These are phyloP conservation scores for Poecilia wingei DNA, from an alignment of 2,797 vertebrate genomes.

Conservation along the genomic window DNA sequence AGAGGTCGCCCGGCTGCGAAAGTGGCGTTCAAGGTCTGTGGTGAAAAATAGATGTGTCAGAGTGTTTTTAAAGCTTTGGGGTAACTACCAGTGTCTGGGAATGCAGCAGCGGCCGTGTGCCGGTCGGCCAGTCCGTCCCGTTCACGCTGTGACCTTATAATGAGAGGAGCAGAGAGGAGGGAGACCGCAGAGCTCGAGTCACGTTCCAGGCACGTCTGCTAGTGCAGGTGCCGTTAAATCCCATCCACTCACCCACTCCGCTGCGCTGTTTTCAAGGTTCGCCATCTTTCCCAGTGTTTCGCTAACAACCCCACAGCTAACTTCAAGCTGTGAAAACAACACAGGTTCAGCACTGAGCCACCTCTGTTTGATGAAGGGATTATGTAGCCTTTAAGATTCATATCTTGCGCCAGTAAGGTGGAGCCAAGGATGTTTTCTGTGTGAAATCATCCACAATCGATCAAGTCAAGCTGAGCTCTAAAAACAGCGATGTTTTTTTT, in stretches of 20 bases:
- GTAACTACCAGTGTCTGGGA: constrained; percentile 69
- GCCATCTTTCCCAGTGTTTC: not conserved
- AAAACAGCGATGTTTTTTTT: too few relatives aligned
- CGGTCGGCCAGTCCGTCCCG: constrained; percentile 23
- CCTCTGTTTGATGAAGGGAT: not conserved
- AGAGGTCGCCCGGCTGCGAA: constrained; percentile 45
- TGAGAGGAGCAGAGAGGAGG: constrained; percentile 37
- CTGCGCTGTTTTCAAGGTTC: not conserved
- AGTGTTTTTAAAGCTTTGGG: constrained; percentile 55
- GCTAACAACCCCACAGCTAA: not conserved
- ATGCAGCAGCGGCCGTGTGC: constrained; percentile 59
- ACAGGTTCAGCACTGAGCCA: not conserved
- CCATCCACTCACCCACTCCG: constrained; percentile 19
- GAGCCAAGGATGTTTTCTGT: not conserved
- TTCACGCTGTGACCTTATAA: constrained; percentile 46
- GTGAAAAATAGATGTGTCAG: constrained; percentile 64
- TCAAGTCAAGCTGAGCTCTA: not conserved
- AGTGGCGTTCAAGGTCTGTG: constrained; percentile 32
- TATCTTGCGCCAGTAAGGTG: not conserved
- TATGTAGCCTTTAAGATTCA: not conserved
- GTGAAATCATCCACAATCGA: not conserved
- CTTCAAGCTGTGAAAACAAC: not conserved
- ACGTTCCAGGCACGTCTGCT: constrained; percentile 22
- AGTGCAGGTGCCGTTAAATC: constrained; percentile 27
- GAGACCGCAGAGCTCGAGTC: constrained; percentile 51